These are phyloP conservation scores for Keiferia lycopersicella DNA, from an alignment of 2,888 invertebrate genomes.

Conservation along the genomic window DNA sequence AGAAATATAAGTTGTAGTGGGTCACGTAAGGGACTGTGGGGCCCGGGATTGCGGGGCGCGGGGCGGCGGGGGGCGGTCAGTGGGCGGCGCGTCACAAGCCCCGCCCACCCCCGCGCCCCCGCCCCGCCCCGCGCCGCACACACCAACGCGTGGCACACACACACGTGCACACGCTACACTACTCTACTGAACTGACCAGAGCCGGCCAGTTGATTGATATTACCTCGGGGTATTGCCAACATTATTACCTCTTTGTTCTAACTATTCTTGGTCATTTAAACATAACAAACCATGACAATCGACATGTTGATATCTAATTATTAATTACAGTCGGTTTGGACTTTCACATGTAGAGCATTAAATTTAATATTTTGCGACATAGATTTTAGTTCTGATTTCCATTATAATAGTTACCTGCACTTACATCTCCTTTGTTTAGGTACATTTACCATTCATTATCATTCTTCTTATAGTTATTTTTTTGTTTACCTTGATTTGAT, in stretches of 20 bases:
- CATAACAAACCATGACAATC: too few relatives aligned
- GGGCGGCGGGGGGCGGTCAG: slow-evolving; percentile 31
- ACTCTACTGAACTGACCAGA: background rate
- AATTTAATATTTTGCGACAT: too few relatives aligned
- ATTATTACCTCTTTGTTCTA: background rate
- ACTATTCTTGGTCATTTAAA: background rate
- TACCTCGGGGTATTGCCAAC: too few relatives aligned
- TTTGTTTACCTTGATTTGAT: too few relatives aligned
- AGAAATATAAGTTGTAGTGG: background rate
- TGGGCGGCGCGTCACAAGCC: slow-evolving; percentile 34
- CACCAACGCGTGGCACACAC: background rate
- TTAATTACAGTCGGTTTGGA: too few relatives aligned
- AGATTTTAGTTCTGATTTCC: too few relatives aligned
- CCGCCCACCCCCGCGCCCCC: slow-evolving; percentile 38
- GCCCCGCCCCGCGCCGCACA: slow-evolving; percentile 30
- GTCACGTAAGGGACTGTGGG: slow-evolving; percentile 28
- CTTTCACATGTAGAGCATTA: too few relatives aligned
- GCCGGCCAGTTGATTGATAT: background rate
- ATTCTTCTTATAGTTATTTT: too few relatives aligned
- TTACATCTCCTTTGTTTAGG: too few relatives aligned
- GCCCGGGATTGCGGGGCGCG: slow-evolving; percentile 30
- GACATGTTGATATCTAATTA: too few relatives aligned
- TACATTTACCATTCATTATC: too few relatives aligned
- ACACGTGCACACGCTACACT: background rate
- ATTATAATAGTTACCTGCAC: too few relatives aligned